Conservation (phyloP, 2,113 vertebrate species). For the Passer domesticus region DNA sequence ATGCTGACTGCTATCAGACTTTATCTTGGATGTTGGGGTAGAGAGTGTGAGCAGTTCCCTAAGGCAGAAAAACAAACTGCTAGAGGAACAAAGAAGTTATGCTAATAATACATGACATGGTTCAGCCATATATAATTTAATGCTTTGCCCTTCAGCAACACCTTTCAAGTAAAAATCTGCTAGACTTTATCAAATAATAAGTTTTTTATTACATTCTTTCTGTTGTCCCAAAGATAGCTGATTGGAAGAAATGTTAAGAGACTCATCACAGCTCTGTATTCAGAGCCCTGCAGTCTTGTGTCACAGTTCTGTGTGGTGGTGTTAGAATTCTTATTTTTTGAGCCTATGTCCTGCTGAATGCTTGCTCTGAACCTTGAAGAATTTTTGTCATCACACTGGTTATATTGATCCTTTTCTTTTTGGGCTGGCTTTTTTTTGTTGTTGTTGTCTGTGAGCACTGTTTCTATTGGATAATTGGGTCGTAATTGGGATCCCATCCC, state of each 20-base stretch:
- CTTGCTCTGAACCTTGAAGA: neutral
- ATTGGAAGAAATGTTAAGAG: neutral
- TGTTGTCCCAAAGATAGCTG: neutral
- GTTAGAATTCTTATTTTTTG: neutral
- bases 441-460: neutral
- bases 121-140: neutral
- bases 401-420: neutral
- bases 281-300: neutral
- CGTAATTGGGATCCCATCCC: neutral
- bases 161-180: neutral
- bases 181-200: neutral
- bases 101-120: neutral
- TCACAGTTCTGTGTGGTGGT: neutral
- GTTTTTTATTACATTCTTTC: neutral
- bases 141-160: neutral
- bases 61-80: neutral
- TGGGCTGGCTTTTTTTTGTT: neutral
- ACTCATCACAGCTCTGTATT: neutral
- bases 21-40: neutral
- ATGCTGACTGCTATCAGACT: neutral
- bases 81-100: neutral
- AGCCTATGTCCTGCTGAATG: neutral
- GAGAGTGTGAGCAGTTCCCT: neutral
- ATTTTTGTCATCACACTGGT: neutral
- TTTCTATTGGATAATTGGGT: neutral